Evolutionary conservation across 2,113 vertebrate species (phyloP), one percentile per base, ranked within the genome.

Genomic region (Numenius arquata): DNA sequence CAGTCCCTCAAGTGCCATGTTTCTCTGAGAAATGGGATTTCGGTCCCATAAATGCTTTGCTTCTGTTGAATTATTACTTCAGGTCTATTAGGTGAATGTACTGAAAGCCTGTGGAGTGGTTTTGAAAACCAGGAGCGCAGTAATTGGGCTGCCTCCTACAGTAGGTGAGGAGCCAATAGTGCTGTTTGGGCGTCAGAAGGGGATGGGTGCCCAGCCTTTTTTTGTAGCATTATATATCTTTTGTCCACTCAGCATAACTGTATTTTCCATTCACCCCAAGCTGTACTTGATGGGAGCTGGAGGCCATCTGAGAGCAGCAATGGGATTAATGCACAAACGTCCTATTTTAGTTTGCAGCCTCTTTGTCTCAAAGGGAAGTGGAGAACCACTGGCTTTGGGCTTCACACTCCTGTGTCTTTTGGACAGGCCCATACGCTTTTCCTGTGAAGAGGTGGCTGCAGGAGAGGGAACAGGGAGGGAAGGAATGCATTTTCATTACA

Each of bases 401-500:
- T 71, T 68, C 48, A 19, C 30, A 3, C 76, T 85, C 32, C 41
- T 30, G 59, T 71, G 94, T 75, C 76, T 92, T 71, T 72, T 95
- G 96, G 93, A 95, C 76, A 36, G 56, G 15, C 84, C 43, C 76
- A n/a, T 50, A 10, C 0, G 5, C 45, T 30, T 56, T 40, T 83
- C 48, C 38, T 90, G 67, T 43, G 71, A n/a, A 23, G 93, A 89
- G 89, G 89, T 75, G 72, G 88, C 73, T 79, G 88, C 77, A 83
- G 81, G 73, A 92, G 87, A 68, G 89, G 67, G 79, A 45, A 30
- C 9, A 25, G 36, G n/a, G 10, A 32, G 63, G 76, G n/a, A n/a
- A 73, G 74, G 92, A 93, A 91, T 88, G 94, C 58, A 48, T 82
- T 93, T 78, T 93, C 70, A 53, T 89, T 81, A 63, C 55, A 62